Conservation (phyloP, 2,888 invertebrate genomes). For the Scaptomyza cyrtandrae region DNA sequence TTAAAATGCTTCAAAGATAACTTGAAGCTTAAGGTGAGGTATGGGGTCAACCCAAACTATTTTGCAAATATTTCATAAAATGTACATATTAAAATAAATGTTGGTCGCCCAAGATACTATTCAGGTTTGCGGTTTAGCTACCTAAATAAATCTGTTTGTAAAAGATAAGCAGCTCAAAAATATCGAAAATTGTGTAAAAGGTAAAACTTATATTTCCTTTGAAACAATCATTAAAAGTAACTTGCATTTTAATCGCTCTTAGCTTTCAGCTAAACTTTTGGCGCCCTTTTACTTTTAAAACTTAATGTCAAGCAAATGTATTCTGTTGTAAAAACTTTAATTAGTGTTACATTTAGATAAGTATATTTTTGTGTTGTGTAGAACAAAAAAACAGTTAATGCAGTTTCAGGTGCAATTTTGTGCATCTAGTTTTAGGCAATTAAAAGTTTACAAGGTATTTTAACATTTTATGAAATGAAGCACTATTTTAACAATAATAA, state of each 20-base stretch:
- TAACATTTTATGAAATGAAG: neutral
- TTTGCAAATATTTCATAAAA: neutral
- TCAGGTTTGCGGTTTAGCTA: neutral
- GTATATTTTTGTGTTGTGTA: neutral
- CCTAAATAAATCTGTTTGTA: neutral
- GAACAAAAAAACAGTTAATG: neutral
- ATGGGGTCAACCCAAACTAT: neutral
- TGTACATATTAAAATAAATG: neutral
- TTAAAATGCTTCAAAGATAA: conserved; percentile 9
- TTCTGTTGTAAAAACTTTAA: neutral
- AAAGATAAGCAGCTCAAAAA: no score
- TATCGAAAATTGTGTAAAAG: neutral
- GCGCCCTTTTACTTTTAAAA: neutral
- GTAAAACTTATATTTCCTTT: neutral
- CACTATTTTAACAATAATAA: no score
- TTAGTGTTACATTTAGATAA: conserved; percentile 1
- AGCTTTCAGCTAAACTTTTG: neutral
- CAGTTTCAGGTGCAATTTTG: neutral
- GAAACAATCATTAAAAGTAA: neutral
- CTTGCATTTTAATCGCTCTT: neutral
- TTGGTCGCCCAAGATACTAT: no score
- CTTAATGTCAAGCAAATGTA: neutral
- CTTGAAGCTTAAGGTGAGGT: neutral
- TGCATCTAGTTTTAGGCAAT: neutral
- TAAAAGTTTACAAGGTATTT: neutral